Conservation (phyloP, 2,888 invertebrate genomes). For the Agonopterix arenella region DNA sequence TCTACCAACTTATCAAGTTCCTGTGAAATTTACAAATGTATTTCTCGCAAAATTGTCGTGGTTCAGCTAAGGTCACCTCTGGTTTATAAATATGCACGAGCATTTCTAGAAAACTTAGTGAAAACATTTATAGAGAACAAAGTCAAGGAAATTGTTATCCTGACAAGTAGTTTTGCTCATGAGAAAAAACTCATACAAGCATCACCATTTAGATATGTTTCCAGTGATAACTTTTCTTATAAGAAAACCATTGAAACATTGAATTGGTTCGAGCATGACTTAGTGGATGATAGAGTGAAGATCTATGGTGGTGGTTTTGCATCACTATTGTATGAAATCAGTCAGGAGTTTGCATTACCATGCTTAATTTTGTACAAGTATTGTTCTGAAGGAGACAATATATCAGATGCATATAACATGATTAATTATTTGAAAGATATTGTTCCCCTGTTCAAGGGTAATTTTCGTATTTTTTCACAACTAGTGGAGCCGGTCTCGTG, state of each 20-base stretch:
- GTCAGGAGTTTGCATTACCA: constrained; percentile 71
- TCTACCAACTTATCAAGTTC: constrained; percentile 71
- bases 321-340: constrained; percentile 77
- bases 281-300: constrained; percentile 36
- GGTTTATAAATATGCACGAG: constrained; percentile 78
- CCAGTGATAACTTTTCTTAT: constrained; percentile 61
- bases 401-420: constrained; percentile 84
- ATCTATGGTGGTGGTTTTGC: constrained; percentile 89
- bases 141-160: constrained; percentile 79
- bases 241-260: constrained; percentile 48
- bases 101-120: constrained; percentile 79
- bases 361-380: constrained; percentile 84
- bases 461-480: constrained; percentile 43
- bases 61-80: constrained; percentile 88
- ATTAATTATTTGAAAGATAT: constrained; percentile 76
- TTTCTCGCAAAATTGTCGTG: constrained; percentile 78
- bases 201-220: constrained; percentile 80
- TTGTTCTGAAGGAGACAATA: constrained; percentile 92
- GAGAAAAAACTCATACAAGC: constrained; percentile 82
- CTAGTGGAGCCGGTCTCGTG: constrained; percentile 83
- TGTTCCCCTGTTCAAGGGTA: constrained; percentile 63
- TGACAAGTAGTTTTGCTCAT: constrained; percentile 87
- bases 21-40: constrained; percentile 82
- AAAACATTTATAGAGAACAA: constrained; percentile 61
- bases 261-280: constrained; percentile 75